Conservation (phyloP, 2,113 vertebrate species). For the Cottus gobio region DNA sequence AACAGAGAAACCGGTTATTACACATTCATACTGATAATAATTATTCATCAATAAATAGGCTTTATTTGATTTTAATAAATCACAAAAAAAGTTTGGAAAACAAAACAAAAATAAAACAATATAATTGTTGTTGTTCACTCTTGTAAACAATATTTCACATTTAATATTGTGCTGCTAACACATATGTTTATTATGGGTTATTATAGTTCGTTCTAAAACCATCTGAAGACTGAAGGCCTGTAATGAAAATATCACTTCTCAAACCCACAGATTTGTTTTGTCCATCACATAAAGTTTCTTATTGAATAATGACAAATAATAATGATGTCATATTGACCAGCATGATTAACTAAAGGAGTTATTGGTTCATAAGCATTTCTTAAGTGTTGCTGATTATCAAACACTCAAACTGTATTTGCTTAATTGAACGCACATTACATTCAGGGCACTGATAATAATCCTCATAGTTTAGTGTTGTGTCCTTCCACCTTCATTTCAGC, state of each 20-base stretch:
- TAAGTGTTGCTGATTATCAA: neutral
- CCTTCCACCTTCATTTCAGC: neutral
- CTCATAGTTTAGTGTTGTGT: neutral
- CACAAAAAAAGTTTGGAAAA: neutral
- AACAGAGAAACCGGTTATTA: conserved; percentile 37
- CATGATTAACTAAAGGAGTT: neutral
- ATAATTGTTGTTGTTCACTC: neutral
- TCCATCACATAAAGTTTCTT: neutral
- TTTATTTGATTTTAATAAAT: neutral
- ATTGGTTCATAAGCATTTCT: neutral
- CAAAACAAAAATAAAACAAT: neutral
- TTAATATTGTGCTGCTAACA: neutral
- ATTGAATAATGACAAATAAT: neutral
- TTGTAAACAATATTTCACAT: neutral
- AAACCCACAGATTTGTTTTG: neutral
- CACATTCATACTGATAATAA: too few relatives aligned
- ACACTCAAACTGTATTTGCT: neutral
- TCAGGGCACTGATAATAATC: too few relatives aligned
- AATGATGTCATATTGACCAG: too few relatives aligned
- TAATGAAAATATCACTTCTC: neutral
- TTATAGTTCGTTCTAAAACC: neutral
- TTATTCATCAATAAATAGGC: neutral
- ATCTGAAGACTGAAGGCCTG: neutral
- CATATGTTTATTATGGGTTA: neutral
- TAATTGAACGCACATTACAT: neutral